Conservation (phyloP, 2,113 vertebrate species). For the Callorhinus ursinus region DNA sequence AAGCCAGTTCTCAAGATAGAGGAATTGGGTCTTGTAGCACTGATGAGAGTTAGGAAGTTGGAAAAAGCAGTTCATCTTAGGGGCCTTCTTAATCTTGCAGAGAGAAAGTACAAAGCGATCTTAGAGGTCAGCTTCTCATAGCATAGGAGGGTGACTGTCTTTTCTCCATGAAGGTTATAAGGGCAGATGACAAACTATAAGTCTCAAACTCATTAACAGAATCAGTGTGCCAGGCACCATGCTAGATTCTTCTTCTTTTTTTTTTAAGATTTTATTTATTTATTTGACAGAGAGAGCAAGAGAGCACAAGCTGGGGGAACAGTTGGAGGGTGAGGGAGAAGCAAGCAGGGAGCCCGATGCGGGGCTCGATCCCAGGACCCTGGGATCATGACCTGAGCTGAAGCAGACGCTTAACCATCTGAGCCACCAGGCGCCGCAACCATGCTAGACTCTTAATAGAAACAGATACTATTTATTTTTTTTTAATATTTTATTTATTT, state of each 20-base stretch:
- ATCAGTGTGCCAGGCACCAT: neutral
- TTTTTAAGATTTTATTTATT: too few relatives aligned
- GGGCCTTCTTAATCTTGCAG: neutral
- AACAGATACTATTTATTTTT: neutral
- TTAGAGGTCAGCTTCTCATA: neutral
- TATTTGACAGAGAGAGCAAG: too few relatives aligned
- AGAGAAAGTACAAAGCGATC: neutral
- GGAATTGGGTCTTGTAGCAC: neutral
- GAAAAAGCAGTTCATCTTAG: neutral
- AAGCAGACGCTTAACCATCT: too few relatives aligned
- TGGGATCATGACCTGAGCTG: too few relatives aligned
- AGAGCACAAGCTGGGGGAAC: too few relatives aligned
- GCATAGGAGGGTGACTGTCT: neutral
- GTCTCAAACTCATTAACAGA: neutral
- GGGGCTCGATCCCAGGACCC: too few relatives aligned
- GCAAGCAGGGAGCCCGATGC: too few relatives aligned
- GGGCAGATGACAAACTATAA: constrained; percentile 12
- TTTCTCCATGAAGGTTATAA: constrained; percentile 4
- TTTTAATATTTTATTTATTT: too few relatives aligned
- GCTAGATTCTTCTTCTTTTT: neutral
- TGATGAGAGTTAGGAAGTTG: constrained; percentile 6
- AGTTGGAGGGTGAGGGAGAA: too few relatives aligned
- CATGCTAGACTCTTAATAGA: neutral
- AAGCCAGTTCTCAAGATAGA: neutral
- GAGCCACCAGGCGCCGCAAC: too few relatives aligned